Base-by-base conservation (phyloP, 2,797 vertebrate species). In the Manis pentadactyla region DNA sequence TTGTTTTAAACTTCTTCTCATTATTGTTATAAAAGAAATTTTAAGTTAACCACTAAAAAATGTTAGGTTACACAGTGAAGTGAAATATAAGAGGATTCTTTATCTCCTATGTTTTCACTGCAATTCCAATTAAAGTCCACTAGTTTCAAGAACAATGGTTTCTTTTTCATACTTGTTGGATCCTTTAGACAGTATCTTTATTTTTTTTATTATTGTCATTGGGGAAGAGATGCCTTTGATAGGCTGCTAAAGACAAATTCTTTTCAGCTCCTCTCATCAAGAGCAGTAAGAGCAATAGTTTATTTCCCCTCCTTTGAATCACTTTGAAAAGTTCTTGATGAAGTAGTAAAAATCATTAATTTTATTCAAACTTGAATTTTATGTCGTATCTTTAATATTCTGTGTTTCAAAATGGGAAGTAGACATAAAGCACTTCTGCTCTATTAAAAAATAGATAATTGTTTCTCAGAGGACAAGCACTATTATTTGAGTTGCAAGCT, bases 401-500 rank as follows among this genome's bases (percentile, higher is more conserved):
- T 63, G n/a, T 59, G 19, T n/a, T 73, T 95, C 25, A 79, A 94
- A 89, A 85, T 71, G 11, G 4, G 59, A 88, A 93, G 8, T 29
- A 83, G 61, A 92, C 34, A 74, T 25, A 73, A 90, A 49, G 27
- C 27, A 71, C 8, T 74, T 81, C 53, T 49, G 17, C 21, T 71
- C 1, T 25, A 79, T 42, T 46, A 46, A 46, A 85, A 49, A 78
- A 75, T 64, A 4, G 78, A 49, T 2, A 75, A 39, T 9, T 9
- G 7, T 39, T 42, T 2, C 46, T 55, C 81, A 53, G 3, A n/a
- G 19, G 31, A 79, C 96, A 83, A 37, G 25, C 15, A 95, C 31
- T 83, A 61, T 19, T 34, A 21, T 78, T 86, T 92, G 18, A 96
- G 68, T 34, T 94, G 23, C 64, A 95, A 86, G 39, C 61, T 93